Evolutionary conservation across 2,888 invertebrate species (phyloP), one percentile per base, ranked within the genome.

Genomic region (Bedellia somnulentella): DNA sequence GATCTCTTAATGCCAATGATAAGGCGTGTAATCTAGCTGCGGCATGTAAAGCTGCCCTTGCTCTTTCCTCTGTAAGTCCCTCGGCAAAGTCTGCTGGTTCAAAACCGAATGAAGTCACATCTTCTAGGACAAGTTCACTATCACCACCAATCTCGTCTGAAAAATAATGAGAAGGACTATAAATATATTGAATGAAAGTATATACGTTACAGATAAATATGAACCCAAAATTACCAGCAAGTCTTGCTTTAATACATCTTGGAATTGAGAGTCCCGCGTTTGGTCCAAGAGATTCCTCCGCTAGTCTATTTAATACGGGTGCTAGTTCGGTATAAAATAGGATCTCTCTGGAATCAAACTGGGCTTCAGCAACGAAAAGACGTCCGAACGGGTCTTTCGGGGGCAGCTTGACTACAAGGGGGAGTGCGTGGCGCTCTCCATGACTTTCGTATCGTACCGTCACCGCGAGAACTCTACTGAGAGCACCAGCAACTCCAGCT

Each of bases 311-410:
- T 16, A 87, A 78, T 11, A 85, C 85, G 71, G 88, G 76, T 5
- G 78, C 80, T 46, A 88, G 83, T 75, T 87, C 83, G 1, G 87
- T 89, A 53, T 89, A 89, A 64, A 89, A 89, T 40, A 87, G 81
- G 45, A 89, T 89, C 63, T 89, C 89, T 35, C 89, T 75, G 4
- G 88, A 80, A 57, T 89, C 89, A 52, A 89, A 89, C 54, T 89
- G 88, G 1, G 88, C 87, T 53, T 89, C 88, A 14, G 87, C 87
- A 35, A 89, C 88, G 57, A 89, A 89, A 41, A 85, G 83, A 31
- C 89, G 73, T 36, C 86, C 87, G 57, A 88, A 89, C 1, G 88
- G 87, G 53, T 89, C 89, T 42, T 85, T 80, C 0, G 89, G 89
- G 15, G 89, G 79, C 28, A 89, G 71, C 55, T 89, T 89, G 36